Conservation (phyloP, 2,113 vertebrate species). For the Oryzias melastigma region DNA sequence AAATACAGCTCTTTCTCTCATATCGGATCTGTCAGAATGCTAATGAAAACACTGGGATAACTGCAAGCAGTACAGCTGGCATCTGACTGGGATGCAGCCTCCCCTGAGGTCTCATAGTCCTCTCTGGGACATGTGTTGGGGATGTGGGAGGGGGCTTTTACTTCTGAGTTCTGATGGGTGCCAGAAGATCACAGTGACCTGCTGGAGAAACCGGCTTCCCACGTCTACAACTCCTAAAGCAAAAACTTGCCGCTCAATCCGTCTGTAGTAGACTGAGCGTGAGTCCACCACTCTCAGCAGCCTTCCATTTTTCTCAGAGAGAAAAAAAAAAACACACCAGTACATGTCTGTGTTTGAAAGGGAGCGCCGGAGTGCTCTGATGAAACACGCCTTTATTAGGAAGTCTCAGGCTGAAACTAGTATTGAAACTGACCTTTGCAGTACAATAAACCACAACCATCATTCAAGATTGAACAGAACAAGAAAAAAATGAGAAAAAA, state of each 20-base stretch:
- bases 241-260: constrained; percentile 66
- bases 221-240: constrained; percentile 65
- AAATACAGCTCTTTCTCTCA: constrained; percentile 42
- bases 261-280: constrained; percentile 45
- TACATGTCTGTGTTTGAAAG: constrained; percentile 58
- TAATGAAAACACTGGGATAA: constrained; percentile 51
- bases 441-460: constrained; percentile 20
- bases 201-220: constrained; percentile 42
- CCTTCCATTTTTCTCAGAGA: constrained; percentile 62
- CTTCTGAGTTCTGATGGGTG: constrained; percentile 52
- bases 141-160: constrained; percentile 20
- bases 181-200: constrained; percentile 69
- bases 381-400: constrained; percentile 58
- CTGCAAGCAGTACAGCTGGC: constrained; percentile 40
- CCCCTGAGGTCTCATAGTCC: constrained; percentile 39
- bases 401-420: constrained; percentile 27
- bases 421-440: constrained; percentile 53
- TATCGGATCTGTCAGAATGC: constrained; percentile 45
- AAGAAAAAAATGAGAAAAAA: constrained; percentile 32
- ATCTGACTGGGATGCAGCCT: constrained; percentile 45
- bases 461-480: constrained; percentile 31
- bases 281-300: constrained; percentile 59
- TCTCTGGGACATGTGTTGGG: constrained; percentile 42
- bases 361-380: constrained; percentile 47
- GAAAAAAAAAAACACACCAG: constrained; percentile 63